These are phyloP conservation scores for Melanostoma mellinum DNA, from an alignment of 2,888 invertebrate genomes.

Conservation along the genomic window DNA sequence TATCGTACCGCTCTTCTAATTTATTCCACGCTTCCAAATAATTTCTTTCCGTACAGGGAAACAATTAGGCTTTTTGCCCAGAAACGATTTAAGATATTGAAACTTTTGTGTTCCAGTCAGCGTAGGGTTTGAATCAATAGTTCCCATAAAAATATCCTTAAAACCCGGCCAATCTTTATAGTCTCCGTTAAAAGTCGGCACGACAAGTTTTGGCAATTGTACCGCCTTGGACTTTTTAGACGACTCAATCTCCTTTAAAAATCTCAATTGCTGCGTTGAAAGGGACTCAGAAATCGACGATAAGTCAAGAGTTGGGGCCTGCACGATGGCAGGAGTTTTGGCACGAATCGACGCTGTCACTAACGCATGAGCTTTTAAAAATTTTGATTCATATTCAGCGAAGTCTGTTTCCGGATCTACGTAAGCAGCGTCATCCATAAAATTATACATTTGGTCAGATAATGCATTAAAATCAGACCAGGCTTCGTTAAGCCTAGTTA, in stretches of 20 bases:
- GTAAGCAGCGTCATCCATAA: not conserved
- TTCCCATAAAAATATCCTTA: not conserved
- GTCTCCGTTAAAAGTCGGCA: not conserved
- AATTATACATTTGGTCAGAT: not conserved
- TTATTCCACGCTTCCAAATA: not conserved
- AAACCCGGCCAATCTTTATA: conserved; percentile 6
- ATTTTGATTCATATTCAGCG: not conserved
- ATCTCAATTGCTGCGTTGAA: not conserved
- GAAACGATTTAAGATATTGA: not conserved
- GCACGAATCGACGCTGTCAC: not conserved
- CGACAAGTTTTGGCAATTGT: not conserved
- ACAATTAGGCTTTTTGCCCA: not conserved
- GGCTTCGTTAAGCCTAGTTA: not conserved
- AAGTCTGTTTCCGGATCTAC: not conserved
- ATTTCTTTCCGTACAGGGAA: not conserved
- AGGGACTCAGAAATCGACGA: not conserved
- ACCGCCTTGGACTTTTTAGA: not conserved
- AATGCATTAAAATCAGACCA: not conserved
- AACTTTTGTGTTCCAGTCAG: conserved; percentile 2
- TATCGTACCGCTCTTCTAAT: conserved; percentile 1
- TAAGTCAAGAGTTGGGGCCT: not conserved
- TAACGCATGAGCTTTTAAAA: not conserved
- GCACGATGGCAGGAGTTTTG: not conserved
- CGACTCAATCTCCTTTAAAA: not conserved
- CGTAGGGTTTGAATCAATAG: not conserved